phyloP scores from a whole-genome alignment of 2,113 vertebrate species.

The Ailurus styani region DNA sequence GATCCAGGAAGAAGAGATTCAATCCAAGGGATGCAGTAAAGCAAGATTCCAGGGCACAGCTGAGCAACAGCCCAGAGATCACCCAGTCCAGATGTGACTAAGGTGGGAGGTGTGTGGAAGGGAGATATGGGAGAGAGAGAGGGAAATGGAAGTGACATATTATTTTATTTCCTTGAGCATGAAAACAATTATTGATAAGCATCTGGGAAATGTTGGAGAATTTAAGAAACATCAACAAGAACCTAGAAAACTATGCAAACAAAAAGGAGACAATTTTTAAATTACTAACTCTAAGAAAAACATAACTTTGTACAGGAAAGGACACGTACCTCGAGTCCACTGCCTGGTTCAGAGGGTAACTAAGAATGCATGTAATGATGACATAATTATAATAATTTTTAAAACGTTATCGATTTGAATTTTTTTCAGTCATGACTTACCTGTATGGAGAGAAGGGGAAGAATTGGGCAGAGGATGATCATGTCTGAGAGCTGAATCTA shows the following conservation, averaged over 20 bases:
- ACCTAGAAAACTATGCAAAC: not conserved
- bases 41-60: not conserved
- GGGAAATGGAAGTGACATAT: not conserved
- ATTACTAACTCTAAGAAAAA: not conserved
- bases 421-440: not conserved
- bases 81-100: not conserved
- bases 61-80: not conserved
- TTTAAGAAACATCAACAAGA: not conserved
- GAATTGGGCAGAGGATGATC: not conserved
- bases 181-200: not conserved
- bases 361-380: not conserved
- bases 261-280: not conserved
- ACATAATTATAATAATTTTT: not conserved
- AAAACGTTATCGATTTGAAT: not conserved
- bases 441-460: not conserved
- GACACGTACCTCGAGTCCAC: not conserved
- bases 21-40: not conserved
- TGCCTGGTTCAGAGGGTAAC: not conserved
- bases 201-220: not conserved
- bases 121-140: too few relatives aligned
- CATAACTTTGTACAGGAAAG: conserved; percentile 1
- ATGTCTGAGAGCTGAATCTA: not conserved
- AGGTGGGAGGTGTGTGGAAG: not conserved
- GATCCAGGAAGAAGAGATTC: not conserved
- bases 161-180: not conserved